These are phyloP conservation scores for Theodoxus fluviatilis DNA, from an alignment of 2,888 invertebrate genomes.

Conservation along the genomic window DNA sequence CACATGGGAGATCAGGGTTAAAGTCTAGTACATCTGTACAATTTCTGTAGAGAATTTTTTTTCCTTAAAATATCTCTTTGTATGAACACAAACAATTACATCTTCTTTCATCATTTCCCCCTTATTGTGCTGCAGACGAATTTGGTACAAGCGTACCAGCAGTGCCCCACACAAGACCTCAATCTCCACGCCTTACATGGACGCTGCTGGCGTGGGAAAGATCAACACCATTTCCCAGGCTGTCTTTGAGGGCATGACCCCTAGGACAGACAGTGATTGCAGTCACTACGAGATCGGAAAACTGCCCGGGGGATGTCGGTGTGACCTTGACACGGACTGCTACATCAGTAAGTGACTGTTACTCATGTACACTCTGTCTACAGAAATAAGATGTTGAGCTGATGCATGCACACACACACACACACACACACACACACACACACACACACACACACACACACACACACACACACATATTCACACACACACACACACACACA, in stretches of 20 bases:
- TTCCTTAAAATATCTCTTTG: too few relatives aligned
- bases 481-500: too few relatives aligned
- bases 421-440: too few relatives aligned
- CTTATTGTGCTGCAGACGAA: conserved; percentile 47
- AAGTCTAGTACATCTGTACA: too few relatives aligned
- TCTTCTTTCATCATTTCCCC: not conserved
- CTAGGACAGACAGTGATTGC: conserved; percentile 56
- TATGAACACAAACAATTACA: too few relatives aligned
- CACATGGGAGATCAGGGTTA: too few relatives aligned
- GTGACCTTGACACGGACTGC: conserved; percentile 61
- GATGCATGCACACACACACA: too few relatives aligned
- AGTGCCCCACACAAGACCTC: conserved; percentile 63
- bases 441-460: too few relatives aligned
- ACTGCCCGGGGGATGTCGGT: conserved; percentile 64
- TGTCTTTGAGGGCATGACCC: conserved; percentile 66
- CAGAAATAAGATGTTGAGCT: too few relatives aligned
- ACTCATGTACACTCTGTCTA: too few relatives aligned
- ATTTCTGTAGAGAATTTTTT: too few relatives aligned
- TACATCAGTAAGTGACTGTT: conserved; percentile 56
- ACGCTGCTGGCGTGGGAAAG: conserved; percentile 66
- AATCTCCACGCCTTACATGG: conserved; percentile 66
- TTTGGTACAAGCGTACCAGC: conserved; percentile 65
- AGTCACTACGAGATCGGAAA: conserved; percentile 44
- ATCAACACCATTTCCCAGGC: conserved; percentile 67
- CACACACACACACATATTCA: too few relatives aligned